Base-by-base conservation (phyloP, 1,140 invertebrate genomes). In the Danaus melanippus region DNA sequence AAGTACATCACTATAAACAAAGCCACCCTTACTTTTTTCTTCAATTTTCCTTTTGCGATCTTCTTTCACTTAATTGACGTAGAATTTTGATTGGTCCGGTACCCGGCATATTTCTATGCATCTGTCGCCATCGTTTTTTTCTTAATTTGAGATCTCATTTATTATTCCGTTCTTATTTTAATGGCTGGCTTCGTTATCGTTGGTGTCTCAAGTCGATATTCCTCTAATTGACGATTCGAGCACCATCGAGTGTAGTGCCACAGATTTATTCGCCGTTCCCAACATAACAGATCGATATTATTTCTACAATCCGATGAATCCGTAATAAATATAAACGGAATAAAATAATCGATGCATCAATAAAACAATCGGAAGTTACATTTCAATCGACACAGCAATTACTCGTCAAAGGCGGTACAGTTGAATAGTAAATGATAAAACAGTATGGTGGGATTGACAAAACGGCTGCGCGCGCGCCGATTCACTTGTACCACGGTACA, bases 41-140 rank as follows among this genome's bases (percentile, higher is more conserved):
- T 76, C 77, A 80, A 83, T 86, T 86, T 86, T 84, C 80, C 79
- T 84, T 86, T 84, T 82, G 69, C 77, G 76, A 86, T 84, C 80
- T 82, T 71, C 71, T 74, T 67, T 76, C 79, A 76, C 72, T 86
- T 86, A 86, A 86, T 86, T 86, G 84, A 81, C 79, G 80, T 81
- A 76, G 80, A 82, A 84, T 86, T 86, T 86, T 86, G 84, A 86
- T 86, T 86, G 80, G 81, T 84, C 77, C 55, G 56, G 67, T 63
- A 64, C 67, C 62, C 71, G 74, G 75, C 71, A 79, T 79, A 83
- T 84, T 82, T 79, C 79, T 82, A 84, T 84, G 80, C 84, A 83
- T 79, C 78, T 72, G 68, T 69, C 67, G 72, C 64, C 64, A 66
- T 59, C 53, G 57, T 60, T 60, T 71, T 78, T 80, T 79, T 79